Evolutionary conservation across 2,113 vertebrate genomes (phyloP).

Genomic region (Zosterops pallidus): DNA sequence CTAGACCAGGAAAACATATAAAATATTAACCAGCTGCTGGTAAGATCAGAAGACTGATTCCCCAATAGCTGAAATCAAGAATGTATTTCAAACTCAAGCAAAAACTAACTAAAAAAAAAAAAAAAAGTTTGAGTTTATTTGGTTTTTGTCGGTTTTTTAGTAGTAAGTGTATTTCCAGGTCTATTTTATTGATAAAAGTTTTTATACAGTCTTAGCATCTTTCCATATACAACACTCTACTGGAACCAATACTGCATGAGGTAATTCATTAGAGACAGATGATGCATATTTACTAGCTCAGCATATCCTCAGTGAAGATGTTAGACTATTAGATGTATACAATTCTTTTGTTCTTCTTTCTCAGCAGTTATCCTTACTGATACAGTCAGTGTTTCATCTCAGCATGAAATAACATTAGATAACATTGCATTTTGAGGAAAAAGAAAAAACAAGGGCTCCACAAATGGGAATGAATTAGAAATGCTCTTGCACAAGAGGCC

Average conservation of each 20-base stretch:
- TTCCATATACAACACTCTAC: slow-evolving; percentile 22
- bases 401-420: slow-evolving; percentile 74
- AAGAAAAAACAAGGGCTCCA: slow-evolving; percentile 57
- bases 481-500: slow-evolving; percentile 29
- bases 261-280: slow-evolving; percentile 61
- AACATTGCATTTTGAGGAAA: slow-evolving; percentile 55
- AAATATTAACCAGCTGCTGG: background rate
- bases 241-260: slow-evolving; percentile 52
- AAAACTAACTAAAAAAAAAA: background rate
- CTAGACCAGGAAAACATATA: background rate
- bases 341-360: slow-evolving; percentile 72
- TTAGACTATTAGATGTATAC: slow-evolving; percentile 52
- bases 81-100: background rate
- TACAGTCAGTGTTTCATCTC: slow-evolving; percentile 68
- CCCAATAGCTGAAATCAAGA: background rate
- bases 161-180: background rate
- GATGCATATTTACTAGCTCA: slow-evolving; percentile 65
- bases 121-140: background rate
- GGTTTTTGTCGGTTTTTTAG: background rate
- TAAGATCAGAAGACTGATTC: background rate
- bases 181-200: slow-evolving; percentile 26
- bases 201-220: slow-evolving; percentile 9
- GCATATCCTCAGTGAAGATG: slow-evolving; percentile 62
- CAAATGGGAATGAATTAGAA: slow-evolving; percentile 70
- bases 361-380: slow-evolving; percentile 69